Evolutionary conservation across 2,888 invertebrate species (phyloP), one percentile per base, ranked within the genome.

Genomic region (Nowickia ferox): DNA sequence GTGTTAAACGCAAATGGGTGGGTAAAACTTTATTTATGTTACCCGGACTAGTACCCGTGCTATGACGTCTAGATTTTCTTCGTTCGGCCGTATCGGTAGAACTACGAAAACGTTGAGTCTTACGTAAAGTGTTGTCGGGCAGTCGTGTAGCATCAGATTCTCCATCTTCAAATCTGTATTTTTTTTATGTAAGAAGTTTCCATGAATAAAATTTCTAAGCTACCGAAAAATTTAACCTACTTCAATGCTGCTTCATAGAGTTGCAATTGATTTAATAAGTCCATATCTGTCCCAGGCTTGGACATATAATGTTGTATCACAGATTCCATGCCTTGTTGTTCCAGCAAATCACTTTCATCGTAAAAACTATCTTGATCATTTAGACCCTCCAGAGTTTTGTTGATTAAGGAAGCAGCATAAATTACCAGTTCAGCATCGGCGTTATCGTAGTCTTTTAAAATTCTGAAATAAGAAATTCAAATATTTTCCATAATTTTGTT

Each of bases 311-410:
- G 94, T 91, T 97, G 96, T 88, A 97, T 96, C 42, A 97, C 96
- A 71, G 95, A 95, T 91, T 97, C 97, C 93, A 98, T 97, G 30
- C 97, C 97, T 92, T 97, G 98, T 88, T 98, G 98, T 92, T 99
- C 99, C 87, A 99, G 93, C 30, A 96, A 95, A 93, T 99, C 99
- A 4, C 98, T 97, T 91, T 99, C 97, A 92, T 99, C 99, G 91
- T 99, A 99, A 93, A 98, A 99, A 30, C 97, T 96, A 92, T 99
- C 98, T 93, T 98, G 97, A 93, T 98, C 98, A 1, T 97, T 97
- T 74, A 98, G 95, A 48, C 98, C 98, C 90, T 97, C 98, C 51
- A 99, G 93, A 66, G 98, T 97, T 93, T 98, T 97, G 93, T 99
- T 99, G 89, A 99, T 96, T 79, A 99, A 95, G 19, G 98, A 99